Percentiles rank a stretch among this genome's conserved stretches.
Conservation (phyloP, 2,113 vertebrate species). For the Catharus bicknelli region DNA sequence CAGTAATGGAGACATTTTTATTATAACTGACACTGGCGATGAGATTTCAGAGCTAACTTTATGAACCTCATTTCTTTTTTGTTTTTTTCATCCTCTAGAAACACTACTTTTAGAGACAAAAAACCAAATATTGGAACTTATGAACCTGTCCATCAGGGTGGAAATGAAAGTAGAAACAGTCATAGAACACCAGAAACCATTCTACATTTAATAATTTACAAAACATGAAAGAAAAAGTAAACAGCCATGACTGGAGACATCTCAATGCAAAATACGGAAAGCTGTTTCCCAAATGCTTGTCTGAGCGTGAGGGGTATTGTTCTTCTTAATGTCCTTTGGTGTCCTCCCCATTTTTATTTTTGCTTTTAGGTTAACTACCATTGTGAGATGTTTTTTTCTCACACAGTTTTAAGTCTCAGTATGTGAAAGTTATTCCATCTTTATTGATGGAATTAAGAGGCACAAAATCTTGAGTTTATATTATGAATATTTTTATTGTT, state of each 20-base stretch:
- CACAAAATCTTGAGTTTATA: not conserved
- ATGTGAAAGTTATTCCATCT: not conserved
- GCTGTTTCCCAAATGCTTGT: not conserved
- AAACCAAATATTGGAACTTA: not conserved
- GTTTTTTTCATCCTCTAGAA: not conserved
- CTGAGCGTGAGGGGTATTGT: not conserved
- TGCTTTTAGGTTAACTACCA: not conserved
- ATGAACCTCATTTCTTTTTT: not conserved
- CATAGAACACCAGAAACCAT: not conserved
- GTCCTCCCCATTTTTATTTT: not conserved
- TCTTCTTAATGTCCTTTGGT: rapidly evolving
- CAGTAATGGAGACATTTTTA: not conserved
- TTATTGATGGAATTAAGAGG: not conserved
- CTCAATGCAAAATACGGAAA: not conserved
- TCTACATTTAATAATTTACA: not conserved
- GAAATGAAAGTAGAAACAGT: not conserved
- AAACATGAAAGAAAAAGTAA: not conserved
- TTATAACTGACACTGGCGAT: conserved; percentile 9
- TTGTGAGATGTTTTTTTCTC: not conserved
- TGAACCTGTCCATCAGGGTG: not conserved
- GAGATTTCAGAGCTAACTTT: conserved; percentile 25
- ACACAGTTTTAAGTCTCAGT: not conserved
- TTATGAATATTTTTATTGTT: not conserved
- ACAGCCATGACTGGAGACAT: not conserved
- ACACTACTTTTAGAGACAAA: not conserved